These are phyloP conservation scores for Chironomus tepperi DNA, from an alignment of 1,140 invertebrate genomes.

Conservation along the genomic window DNA sequence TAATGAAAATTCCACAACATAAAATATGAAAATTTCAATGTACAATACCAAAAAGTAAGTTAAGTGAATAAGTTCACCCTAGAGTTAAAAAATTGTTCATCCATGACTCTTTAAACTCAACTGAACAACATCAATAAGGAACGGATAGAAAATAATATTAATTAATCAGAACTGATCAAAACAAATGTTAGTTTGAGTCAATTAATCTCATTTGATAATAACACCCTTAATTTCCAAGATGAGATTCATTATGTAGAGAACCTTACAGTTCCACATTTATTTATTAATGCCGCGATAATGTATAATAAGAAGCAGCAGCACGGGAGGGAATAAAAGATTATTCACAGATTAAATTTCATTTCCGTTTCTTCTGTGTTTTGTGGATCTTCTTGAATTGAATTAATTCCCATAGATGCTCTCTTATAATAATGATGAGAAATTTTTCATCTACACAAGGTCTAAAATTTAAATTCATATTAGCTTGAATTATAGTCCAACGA, in stretches of 20 bases:
- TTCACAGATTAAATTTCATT: constrained; percentile 14
- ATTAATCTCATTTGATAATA: too few species aligned
- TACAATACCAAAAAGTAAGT: background rate
- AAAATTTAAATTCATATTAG: constrained; percentile 14
- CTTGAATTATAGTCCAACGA: background rate
- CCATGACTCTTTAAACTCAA: background rate
- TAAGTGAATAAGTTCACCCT: too few species aligned
- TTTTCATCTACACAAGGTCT: background rate
- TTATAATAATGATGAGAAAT: background rate
- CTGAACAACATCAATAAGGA: background rate
- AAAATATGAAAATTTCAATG: background rate
- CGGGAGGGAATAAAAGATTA: constrained; percentile 6
- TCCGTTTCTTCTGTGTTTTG: background rate
- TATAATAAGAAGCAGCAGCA: background rate
- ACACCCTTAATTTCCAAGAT: too few species aligned
- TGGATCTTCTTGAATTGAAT: background rate
- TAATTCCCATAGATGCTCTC: background rate
- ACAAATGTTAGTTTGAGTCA: too few species aligned
- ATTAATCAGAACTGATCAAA: background rate
- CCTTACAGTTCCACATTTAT: background rate
- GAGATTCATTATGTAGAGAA: too few species aligned
- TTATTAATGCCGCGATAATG: background rate
- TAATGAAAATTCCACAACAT: too few species aligned
- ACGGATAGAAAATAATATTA: too few species aligned
- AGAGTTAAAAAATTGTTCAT: background rate